Conservation (phyloP, 92 coral and sea anemone species). For the Porites lobata region DNA sequence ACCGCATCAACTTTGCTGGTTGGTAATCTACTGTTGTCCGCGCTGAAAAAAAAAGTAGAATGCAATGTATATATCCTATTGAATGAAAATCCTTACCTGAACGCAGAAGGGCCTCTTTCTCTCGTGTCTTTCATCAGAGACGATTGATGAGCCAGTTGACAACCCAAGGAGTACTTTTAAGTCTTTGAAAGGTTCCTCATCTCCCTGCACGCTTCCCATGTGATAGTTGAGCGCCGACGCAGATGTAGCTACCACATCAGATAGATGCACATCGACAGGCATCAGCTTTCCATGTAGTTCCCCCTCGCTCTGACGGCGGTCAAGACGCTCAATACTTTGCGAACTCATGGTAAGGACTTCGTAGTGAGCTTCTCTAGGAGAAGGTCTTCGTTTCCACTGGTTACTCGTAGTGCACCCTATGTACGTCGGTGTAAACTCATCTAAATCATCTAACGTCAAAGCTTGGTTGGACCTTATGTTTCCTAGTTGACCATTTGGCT, state of each 20-base stretch:
- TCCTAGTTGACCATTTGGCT: slow-evolving; percentile 8
- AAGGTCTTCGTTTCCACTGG: slow-evolving; percentile 66
- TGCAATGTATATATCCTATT: slow-evolving; percentile 66
- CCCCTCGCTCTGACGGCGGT: slow-evolving; percentile 46
- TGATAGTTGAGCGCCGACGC: slow-evolving; percentile 81
- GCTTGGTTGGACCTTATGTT: slow-evolving; percentile 42
- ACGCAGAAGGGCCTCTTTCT: slow-evolving; percentile 9
- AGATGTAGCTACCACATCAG: slow-evolving; percentile 87
- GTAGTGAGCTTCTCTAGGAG: slow-evolving; percentile 28
- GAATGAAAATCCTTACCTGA: slow-evolving; percentile 56
- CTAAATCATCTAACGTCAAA: slow-evolving; percentile 71
- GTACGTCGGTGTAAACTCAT: slow-evolving; percentile 76
- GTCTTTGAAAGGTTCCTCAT: slow-evolving; percentile 35
- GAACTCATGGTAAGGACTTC: slow-evolving; percentile 75
- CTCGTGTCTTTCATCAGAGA: slow-evolving; percentile 71
- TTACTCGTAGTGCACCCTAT: slow-evolving; percentile 80
- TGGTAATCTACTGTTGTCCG: too few relatives aligned
- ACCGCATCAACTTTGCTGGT: too few relatives aligned
- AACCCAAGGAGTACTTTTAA: slow-evolving; percentile 55
- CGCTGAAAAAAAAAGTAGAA: too few relatives aligned
- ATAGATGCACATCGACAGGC: slow-evolving; percentile 77
- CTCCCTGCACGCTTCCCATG: slow-evolving; percentile 58
- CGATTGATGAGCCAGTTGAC: slow-evolving; percentile 86
- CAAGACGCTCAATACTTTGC: slow-evolving; percentile 69
- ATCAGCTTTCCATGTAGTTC: slow-evolving; percentile 61